Percentiles rank a stretch among this genome's conserved stretches.
phyloP scores from a whole-genome alignment of 1,140 invertebrate genomes.

The Drosophila kanapiae region DNA sequence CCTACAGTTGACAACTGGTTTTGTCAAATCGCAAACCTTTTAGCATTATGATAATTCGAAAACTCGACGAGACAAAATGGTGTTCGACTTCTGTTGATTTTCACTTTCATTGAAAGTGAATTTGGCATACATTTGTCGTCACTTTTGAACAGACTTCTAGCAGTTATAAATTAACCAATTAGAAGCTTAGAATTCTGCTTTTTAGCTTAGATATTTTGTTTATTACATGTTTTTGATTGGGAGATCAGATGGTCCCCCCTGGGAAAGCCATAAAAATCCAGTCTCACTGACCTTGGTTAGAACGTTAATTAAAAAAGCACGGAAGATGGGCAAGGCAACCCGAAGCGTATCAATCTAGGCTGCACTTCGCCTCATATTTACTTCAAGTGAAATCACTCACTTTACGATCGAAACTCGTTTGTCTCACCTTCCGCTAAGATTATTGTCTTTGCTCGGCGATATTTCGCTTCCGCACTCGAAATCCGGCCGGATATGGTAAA shows the following conservation, averaged over 20 bases:
- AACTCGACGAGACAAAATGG: background rate
- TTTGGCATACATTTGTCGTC: background rate
- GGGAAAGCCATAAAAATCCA: conserved; percentile 33
- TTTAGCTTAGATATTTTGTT: background rate
- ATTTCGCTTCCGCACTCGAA: conserved; percentile 51
- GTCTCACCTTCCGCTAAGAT: conserved; percentile 59
- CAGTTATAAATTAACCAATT: background rate
- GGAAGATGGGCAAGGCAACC: conserved; percentile 42
- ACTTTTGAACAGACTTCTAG: background rate
- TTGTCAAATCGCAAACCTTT: conserved; percentile 23
- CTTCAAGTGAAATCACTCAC: conserved; percentile 46
- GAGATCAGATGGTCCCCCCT: background rate
- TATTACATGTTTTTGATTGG: conserved; percentile 8
- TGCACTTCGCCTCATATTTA: conserved; percentile 38
- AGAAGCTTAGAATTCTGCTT: background rate
- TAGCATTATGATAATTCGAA: conserved; percentile 21
- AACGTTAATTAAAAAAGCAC: conserved; percentile 43
- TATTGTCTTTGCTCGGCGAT: conserved; percentile 72
- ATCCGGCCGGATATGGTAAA: conserved; percentile 9
- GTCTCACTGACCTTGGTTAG: conserved; percentile 34
- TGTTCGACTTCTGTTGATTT: background rate
- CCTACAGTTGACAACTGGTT: conserved; percentile 28
- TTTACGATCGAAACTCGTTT: conserved; percentile 64
- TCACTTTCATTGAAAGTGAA: conserved; percentile 16
- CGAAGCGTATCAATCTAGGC: conserved; percentile 43